Conservation (phyloP, 2,888 invertebrate species). For the Idaea straminata region DNA sequence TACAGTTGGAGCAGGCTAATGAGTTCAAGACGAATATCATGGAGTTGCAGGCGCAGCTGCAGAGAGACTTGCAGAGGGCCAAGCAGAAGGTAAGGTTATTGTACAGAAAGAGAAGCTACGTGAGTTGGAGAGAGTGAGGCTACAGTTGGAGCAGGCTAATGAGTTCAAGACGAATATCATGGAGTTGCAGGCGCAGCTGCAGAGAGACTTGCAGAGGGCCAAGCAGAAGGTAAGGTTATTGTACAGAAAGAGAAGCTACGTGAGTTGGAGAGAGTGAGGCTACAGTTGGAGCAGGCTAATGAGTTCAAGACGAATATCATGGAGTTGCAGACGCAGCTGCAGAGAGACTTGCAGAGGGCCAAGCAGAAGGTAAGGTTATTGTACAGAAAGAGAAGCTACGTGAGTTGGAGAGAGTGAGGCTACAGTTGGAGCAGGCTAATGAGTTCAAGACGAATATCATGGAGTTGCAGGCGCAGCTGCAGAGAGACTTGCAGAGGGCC, state of each 20-base stretch:
- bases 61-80: slow-evolving; percentile 92
- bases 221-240: slow-evolving; percentile 85
- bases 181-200: slow-evolving; percentile 90
- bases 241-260: slow-evolving; percentile 74
- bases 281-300: slow-evolving; percentile 94
- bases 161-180: slow-evolving; percentile 97
- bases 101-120: slow-evolving; percentile 72
- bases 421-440: slow-evolving; percentile 94
- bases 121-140: slow-evolving; percentile 93
- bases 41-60: slow-evolving; percentile 90
- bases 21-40: slow-evolving; percentile 97
- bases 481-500: slow-evolving; percentile 92
- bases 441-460: slow-evolving; percentile 97
- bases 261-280: slow-evolving; percentile 93
- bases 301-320: slow-evolving; percentile 97
- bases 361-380: slow-evolving; percentile 85
- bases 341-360: slow-evolving; percentile 92
- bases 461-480: slow-evolving; percentile 90
- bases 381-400: slow-evolving; percentile 74
- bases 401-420: slow-evolving; percentile 93
- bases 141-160: slow-evolving; percentile 94
- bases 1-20: slow-evolving; percentile 94
- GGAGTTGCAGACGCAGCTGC: slow-evolving; percentile 90
- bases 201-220: slow-evolving; percentile 92
- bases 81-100: slow-evolving; percentile 83